Evolutionary conservation across 2,888 invertebrate genomes (phyloP), one percentile per base, ranked within the genome.

Genomic region (Euplagia quadripunctaria): DNA sequence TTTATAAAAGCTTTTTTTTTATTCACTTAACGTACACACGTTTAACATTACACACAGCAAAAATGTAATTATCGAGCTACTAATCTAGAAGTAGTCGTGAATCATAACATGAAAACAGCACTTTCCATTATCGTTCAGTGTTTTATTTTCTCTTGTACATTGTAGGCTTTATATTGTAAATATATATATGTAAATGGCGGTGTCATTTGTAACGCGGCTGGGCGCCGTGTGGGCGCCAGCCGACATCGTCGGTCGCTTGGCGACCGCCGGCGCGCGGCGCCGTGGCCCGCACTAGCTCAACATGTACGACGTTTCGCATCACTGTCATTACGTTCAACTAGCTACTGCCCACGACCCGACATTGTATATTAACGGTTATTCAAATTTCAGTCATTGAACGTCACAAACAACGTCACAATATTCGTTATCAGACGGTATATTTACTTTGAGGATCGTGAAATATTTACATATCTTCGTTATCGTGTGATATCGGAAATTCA

Each of bases 211-310:
- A 82, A 81, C 83, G 77, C 82, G 80, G 71, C 73, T 68, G 82
- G 86, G 87, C 88, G 89, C 78, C 90, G 82, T 72, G 83, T 81
- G 85, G 89, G 86, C 88, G 89, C 84, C 86, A 51, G 87, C 82
- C 85, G 65, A 70, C 73, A 67, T 61, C 76, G 72, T 63, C 71
- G 70, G 82, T 79, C 84, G 86, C 84, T 81, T 81, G 70, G 80
- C 82, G 78, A 80, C 84, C 80, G 82, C 49, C 82, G 86, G 78
- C 82, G 85, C 81, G 86, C 70, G 66, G 70, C 51, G 31, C 31
- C 31, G 31, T n/a, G n/a, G n/a, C 66, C 66, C 61, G 61, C 31
- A 61, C 61, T 61, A 31, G n/a, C 65, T 68, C 42, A 43, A 31
- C 63, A 55, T 31, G 73, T 79, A 78, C 74, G 76, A 76, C 79